phyloP scores from a whole-genome alignment of 2,113 vertebrate genomes.

The Vicugna pacos region DNA sequence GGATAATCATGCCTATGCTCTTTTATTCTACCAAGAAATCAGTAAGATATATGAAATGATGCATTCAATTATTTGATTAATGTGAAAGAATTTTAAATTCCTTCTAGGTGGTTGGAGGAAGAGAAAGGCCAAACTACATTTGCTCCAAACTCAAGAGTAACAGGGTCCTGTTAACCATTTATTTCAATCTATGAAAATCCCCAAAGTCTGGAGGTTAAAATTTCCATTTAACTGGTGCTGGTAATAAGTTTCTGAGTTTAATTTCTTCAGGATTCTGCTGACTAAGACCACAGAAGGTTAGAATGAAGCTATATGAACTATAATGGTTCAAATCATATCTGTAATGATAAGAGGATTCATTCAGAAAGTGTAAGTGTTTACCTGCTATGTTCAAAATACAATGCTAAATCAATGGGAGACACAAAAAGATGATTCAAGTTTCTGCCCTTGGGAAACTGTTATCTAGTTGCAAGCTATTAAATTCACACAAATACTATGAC shows the following conservation, averaged over 20 bases:
- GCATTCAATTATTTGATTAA: conserved; percentile 16
- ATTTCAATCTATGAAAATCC: not conserved
- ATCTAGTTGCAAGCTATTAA: not conserved
- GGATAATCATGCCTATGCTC: not conserved
- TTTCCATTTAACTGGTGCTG: not conserved
- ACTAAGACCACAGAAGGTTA: not conserved
- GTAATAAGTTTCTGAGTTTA: conserved; percentile 21
- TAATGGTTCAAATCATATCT: conserved; percentile 31
- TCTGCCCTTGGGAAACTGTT: not conserved
- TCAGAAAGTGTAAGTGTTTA: not conserved
- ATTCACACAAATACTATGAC: not conserved
- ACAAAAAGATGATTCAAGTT: conserved; percentile 34
- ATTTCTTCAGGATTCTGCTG: conserved; percentile 49
- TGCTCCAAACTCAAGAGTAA: conserved; percentile 25
- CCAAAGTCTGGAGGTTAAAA: conserved; percentile 36
- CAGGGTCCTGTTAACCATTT: not conserved
- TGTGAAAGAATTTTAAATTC: conserved; percentile 42
- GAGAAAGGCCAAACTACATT: not conserved
- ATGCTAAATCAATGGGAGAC: not conserved
- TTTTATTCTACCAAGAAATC: conserved; percentile 4
- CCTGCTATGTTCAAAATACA: not conserved
- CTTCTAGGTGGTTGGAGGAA: not conserved
- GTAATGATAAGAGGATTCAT: not conserved
- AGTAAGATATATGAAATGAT: not conserved
- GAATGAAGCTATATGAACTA: conserved; percentile 14